Conservation (phyloP, 2,113 vertebrate genomes). For the Paralichthys olivaceus region DNA sequence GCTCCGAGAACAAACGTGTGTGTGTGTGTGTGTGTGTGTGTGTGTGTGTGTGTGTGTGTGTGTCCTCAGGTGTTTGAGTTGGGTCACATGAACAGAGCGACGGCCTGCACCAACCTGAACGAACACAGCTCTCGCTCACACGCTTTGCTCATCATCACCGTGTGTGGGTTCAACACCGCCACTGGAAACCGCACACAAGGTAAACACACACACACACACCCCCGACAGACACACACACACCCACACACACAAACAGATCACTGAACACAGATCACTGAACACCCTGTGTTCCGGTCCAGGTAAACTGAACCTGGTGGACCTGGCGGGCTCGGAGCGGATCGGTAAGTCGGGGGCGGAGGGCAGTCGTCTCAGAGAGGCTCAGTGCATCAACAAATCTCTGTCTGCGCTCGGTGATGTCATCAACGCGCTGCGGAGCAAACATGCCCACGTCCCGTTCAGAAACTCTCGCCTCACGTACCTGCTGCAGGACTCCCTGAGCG, state of each 20-base stretch:
- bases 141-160: slow-evolving; percentile 91
- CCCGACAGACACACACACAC: background rate
- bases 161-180: slow-evolving; percentile 87
- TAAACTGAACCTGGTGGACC: slow-evolving; percentile 95
- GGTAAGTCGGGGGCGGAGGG: slow-evolving; percentile 93
- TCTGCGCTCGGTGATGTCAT: slow-evolving; percentile 94
- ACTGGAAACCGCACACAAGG: slow-evolving; percentile 90
- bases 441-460: slow-evolving; percentile 94
- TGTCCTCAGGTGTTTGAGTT: slow-evolving; percentile 90
- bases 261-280: background rate
- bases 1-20: background rate
- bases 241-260: background rate
- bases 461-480: slow-evolving; percentile 99
- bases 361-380: slow-evolving; percentile 91
- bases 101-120: slow-evolving; percentile 93
- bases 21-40: slow-evolving; percentile 3
- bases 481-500: slow-evolving; percentile 94
- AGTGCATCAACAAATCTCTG: slow-evolving; percentile 97
- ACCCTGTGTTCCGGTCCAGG: slow-evolving; percentile 73
- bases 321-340: slow-evolving; percentile 95
- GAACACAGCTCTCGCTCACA: slow-evolving; percentile 97
- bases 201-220: slow-evolving; percentile 55
- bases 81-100: slow-evolving; percentile 90
- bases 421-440: slow-evolving; percentile 89
- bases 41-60: slow-evolving; percentile 6